A percentile compares a stretch with the other conserved stretches of the same genome.
These are phyloP conservation scores for Montipora capricornis DNA, from an alignment of 64 coral and sea anemone genomes.

Conservation along the genomic window DNA sequence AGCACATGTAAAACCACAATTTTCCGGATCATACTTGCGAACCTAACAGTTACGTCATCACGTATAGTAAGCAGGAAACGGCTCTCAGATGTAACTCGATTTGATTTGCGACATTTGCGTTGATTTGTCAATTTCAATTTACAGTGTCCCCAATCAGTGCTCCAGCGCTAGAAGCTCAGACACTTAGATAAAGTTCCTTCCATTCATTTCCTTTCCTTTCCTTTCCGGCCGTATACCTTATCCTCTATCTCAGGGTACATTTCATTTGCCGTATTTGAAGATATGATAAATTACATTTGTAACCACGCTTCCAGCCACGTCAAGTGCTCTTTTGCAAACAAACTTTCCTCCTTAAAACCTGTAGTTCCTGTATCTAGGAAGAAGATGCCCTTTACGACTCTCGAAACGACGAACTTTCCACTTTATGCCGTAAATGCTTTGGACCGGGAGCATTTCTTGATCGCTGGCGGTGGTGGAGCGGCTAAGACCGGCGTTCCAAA, in stretches of 20 bases:
- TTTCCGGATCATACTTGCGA: no score
- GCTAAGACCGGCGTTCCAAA: slow-evolving; percentile 98
- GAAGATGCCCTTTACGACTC: slow-evolving; percentile 76
- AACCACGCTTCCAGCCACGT: slow-evolving; percentile 65
- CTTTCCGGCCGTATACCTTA: no score
- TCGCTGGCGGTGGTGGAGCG: slow-evolving; percentile 91
- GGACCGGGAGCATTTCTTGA: slow-evolving; percentile 80
- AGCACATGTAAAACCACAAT: no score
- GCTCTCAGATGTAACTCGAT: no score
- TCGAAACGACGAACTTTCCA: slow-evolving; percentile 98
- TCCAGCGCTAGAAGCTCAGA: no score
- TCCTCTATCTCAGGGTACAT: not conserved
- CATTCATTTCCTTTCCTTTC: no score
- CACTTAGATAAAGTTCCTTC: no score
- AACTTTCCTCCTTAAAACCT: not conserved
- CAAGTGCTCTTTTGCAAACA: not conserved
- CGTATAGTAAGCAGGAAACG: no score
- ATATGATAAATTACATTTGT: not conserved
- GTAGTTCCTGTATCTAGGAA: not conserved
- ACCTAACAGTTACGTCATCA: no score
- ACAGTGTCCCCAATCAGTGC: no score
- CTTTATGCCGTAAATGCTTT: slow-evolving; percentile 96
- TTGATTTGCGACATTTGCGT: no score
- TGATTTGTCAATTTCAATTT: no score
- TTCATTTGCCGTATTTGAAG: not conserved